Conservation (phyloP, 1,140 invertebrate genomes). For the Drosophila bocki region DNA sequence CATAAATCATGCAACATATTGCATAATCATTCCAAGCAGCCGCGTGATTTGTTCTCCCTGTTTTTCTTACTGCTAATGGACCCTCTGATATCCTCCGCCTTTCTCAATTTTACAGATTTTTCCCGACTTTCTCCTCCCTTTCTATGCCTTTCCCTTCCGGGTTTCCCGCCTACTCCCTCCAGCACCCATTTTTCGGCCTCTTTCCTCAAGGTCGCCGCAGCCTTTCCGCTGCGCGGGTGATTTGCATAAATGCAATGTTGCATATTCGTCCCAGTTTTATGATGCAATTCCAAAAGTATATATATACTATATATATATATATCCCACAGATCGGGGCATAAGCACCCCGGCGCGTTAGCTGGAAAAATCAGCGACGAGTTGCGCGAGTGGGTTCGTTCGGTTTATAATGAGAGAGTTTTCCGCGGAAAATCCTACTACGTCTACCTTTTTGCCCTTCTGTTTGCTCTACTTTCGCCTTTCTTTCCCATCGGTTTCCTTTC, state of each 20-base stretch:
- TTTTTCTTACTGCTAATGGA: slow-evolving; percentile 23
- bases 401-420: slow-evolving; percentile 49
- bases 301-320: neutral
- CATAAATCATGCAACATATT: slow-evolving; percentile 85
- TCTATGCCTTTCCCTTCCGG: slow-evolving; percentile 1
- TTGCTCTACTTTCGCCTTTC: slow-evolving; percentile 57
- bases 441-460: slow-evolving; percentile 40
- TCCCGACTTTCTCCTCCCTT: neutral
- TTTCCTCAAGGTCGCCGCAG: slow-evolving; percentile 33
- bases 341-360: slow-evolving; percentile 40
- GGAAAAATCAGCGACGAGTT: slow-evolving; percentile 50
- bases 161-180: neutral
- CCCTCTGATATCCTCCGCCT: neutral
- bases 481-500: slow-evolving; percentile 24
- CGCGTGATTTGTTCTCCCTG: slow-evolving; percentile 34
- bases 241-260: slow-evolving; percentile 76
- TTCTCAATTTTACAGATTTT: neutral
- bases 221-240: slow-evolving; percentile 23
- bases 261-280: slow-evolving; percentile 64
- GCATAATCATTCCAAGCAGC: slow-evolving; percentile 76
- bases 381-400: slow-evolving; percentile 53
- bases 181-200: neutral
- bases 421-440: slow-evolving; percentile 15
- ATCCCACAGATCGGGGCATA: slow-evolving; percentile 6
- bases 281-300: slow-evolving; percentile 60